Base-by-base conservation (phyloP, 2,797 vertebrate genomes). In the Delichon dasypus region DNA sequence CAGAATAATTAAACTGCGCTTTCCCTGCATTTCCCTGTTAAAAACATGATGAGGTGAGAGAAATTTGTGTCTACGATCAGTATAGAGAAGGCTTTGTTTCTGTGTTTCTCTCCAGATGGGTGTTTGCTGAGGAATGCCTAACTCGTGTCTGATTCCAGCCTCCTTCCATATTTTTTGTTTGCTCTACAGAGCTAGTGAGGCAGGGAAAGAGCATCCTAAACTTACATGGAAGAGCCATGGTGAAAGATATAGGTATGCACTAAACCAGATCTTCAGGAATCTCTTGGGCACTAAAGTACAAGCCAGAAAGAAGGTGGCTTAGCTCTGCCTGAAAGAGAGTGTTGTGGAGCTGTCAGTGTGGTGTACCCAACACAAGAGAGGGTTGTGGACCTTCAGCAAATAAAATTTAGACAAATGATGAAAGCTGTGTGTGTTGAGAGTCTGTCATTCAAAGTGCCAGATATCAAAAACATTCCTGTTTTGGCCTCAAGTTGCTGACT, bases 191-290 rank as follows among this genome's bases (percentile, higher is more conserved):
- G 42, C 40, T 88, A 42, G 53, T 12, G 32, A 79, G 76, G 77
- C 83, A 73, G 86, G 62, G 82, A 86, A 50, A 29, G 71, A 85
- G 8, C 45, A 47, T 86, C 61, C 77, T 70, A 23, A 89, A 81
- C 74, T 76, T 55, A 20, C 0, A 5, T 1, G 0, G 8, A 82
- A 53, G 76, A 94, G 26, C 58, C 1, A 0, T 65, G 4, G 61
- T 54, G 44, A n/a, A 54, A 50, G 38, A 36, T 92, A 23, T 30
- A 30, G 57, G 23, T 74, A 40, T 30, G 78, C 66, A 58, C 30
- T 91, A 90, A 91, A 79, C 42, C 70, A 91, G 70, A 70, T n/a
- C 71, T 82, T 83, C 66, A 54, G 42, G 66, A 94, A 47, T 57
- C 75, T 65, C 57, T 78, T 9, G 7, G 44, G 25, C 25, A 4